A percentile compares a stretch with the other conserved stretches of the same genome.
These are phyloP conservation scores for Limulus polyphemus DNA, from an alignment of 2,888 invertebrate species.

Conservation along the genomic window DNA sequence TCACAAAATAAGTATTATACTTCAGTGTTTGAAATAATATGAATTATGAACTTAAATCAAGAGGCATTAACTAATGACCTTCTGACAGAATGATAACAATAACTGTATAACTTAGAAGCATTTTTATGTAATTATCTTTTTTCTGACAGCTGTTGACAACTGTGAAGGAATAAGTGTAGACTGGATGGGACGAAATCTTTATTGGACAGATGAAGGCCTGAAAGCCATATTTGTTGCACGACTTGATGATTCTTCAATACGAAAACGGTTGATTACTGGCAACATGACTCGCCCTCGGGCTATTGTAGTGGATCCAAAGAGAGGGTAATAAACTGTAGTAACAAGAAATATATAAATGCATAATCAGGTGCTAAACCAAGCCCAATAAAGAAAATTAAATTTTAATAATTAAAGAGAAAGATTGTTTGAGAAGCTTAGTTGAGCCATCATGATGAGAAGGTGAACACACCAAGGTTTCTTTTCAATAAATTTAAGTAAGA, in stretches of 20 bases:
- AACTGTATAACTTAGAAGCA: not conserved
- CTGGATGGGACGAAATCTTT: slow-evolving; percentile 67
- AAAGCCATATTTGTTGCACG: slow-evolving; percentile 55
- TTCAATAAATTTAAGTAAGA: no score
- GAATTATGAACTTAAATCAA: no score
- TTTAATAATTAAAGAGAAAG: no score
- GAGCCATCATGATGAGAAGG: no score
- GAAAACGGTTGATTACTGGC: slow-evolving; percentile 47
- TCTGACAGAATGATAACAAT: not conserved
- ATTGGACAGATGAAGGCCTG: slow-evolving; percentile 65
- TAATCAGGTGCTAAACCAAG: not conserved
- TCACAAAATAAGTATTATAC: no score
- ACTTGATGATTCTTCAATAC: slow-evolving; percentile 45
- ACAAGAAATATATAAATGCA: no score
- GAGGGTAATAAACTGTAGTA: slow-evolving; percentile 42
- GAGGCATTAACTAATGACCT: not conserved
- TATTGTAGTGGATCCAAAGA: slow-evolving; percentile 54
- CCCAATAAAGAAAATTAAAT: not conserved
- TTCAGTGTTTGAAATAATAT: no score
- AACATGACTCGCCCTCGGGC: slow-evolving; percentile 49
- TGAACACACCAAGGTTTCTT: no score
- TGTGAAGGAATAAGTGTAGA: slow-evolving; percentile 68
- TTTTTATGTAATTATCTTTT: not conserved
- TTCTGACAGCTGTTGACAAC: slow-evolving; percentile 41
- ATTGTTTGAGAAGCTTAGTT: not conserved